Evolutionary conservation across 2,888 invertebrate species (phyloP).

Genomic region (Diplolepis rosae): DNA sequence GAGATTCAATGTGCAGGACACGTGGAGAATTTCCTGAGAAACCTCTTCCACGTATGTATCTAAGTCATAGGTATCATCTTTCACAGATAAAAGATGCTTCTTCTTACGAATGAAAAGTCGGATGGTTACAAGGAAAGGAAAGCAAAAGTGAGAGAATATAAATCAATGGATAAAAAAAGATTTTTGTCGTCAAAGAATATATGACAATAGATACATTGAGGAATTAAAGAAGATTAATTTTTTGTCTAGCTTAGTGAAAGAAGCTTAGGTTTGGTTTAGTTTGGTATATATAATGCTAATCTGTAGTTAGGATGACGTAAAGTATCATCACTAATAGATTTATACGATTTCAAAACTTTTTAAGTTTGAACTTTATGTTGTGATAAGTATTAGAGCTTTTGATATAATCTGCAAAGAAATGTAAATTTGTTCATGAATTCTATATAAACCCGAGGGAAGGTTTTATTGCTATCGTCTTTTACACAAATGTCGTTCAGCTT

Average conservation of each 20-base stretch:
- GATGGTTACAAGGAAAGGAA: neutral
- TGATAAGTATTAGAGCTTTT: neutral
- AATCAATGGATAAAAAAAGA: neutral
- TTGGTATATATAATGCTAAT: neutral
- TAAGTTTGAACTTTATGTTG: neutral
- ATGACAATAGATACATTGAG: too few relatives aligned
- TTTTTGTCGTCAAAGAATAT: too few relatives aligned
- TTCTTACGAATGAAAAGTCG: neutral
- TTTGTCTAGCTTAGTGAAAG: too few relatives aligned
- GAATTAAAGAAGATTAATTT: too few relatives aligned
- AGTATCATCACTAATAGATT: neutral
- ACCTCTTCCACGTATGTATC: slow-evolving; percentile 2
- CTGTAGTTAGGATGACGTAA: neutral
- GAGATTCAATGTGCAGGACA: slow-evolving; percentile 28
- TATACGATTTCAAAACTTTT: neutral
- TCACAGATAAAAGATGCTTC: neutral
- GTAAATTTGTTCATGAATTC: slow-evolving; percentile 14
- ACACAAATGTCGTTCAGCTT: slow-evolving; percentile 9
- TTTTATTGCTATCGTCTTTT: slow-evolving; percentile 22
- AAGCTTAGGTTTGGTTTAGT: too few relatives aligned
- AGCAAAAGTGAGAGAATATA: neutral
- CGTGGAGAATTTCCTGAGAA: slow-evolving; percentile 8
- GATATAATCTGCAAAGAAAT: slow-evolving; percentile 13
- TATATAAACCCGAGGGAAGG: slow-evolving; percentile 4
- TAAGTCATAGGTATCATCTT: slow-evolving; percentile 15